These are phyloP conservation scores for Gouania willdenowi DNA, from an alignment of 2,797 vertebrate species.

Conservation along the genomic window DNA sequence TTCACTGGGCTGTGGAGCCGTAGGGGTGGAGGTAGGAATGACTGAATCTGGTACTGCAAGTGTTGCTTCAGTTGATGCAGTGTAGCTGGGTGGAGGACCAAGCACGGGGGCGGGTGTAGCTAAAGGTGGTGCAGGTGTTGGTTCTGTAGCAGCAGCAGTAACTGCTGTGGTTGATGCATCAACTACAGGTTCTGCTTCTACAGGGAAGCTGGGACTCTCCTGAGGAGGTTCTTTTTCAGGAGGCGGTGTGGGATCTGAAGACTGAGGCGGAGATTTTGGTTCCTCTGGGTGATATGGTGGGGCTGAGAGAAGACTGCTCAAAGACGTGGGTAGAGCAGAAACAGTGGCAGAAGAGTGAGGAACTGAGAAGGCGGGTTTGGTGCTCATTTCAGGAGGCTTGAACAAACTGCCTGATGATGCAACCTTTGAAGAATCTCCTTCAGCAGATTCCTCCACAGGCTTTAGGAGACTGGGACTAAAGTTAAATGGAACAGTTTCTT, in stretches of 20 bases:
- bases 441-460: slow-evolving; percentile 44
- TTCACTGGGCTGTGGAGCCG: slow-evolving; percentile 2
- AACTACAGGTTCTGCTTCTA: slow-evolving; percentile 1
- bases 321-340: slow-evolving; percentile 52
- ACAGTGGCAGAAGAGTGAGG: slow-evolving; percentile 38
- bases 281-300: slow-evolving; percentile 43
- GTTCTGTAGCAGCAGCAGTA: slow-evolving; percentile 1
- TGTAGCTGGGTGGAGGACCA: background rate
- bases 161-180: slow-evolving; percentile 7
- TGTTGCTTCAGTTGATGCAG: slow-evolving; percentile 10
- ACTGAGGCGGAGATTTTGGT: slow-evolving; percentile 39
- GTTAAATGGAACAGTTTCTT: slow-evolving; percentile 65
- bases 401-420: slow-evolving; percentile 52
- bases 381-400: slow-evolving; percentile 64
- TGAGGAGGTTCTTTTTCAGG: slow-evolving; percentile 56
- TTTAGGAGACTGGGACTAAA: slow-evolving; percentile 62
- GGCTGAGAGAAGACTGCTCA: slow-evolving; percentile 75
- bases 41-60: slow-evolving; percentile 13
- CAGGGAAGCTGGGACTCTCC: background rate
- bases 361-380: slow-evolving; percentile 73
- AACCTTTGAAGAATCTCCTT: slow-evolving; percentile 38
- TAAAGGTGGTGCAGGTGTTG: slow-evolving; percentile 19
- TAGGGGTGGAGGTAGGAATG: slow-evolving; percentile 6
- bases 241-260: slow-evolving; percentile 28
- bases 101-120: slow-evolving; percentile 9